These are phyloP conservation scores for Ophonus ardosiacus DNA, from an alignment of 2,888 invertebrate species.

Conservation along the genomic window DNA sequence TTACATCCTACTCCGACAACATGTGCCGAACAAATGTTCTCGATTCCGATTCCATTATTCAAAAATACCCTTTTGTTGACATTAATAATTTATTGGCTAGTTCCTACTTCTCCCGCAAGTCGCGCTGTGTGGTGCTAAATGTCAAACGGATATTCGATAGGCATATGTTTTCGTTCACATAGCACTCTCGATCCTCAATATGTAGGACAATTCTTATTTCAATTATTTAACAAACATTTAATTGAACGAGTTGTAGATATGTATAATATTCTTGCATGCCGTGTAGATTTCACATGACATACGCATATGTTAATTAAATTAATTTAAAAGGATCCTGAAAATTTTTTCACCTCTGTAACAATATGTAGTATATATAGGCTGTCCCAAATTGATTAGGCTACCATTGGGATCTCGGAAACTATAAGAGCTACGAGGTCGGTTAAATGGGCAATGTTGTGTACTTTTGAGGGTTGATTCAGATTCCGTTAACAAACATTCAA, in stretches of 20 bases:
- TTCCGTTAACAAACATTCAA: too few species aligned
- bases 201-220: conserved; percentile 46
- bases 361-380: neutral
- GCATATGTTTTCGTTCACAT: conserved; percentile 37
- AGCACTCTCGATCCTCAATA: conserved; percentile 20
- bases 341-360: neutral
- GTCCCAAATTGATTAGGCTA: too few species aligned
- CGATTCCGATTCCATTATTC: neutral
- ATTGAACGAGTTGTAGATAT: neutral
- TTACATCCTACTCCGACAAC: neutral
- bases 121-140: conserved; percentile 26
- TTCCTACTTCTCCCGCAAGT: neutral
- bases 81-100: conserved; percentile 35
- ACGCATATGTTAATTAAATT: conserved; percentile 4
- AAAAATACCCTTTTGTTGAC: conserved; percentile 4
- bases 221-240: conserved; percentile 24
- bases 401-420: too few species aligned
- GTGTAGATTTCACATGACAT: neutral
- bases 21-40: conserved; percentile 8
- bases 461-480: too few species aligned
- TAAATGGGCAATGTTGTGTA: too few species aligned
- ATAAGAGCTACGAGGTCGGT: too few species aligned
- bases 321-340: neutral
- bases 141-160: conserved; percentile 3
- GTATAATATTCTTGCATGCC: neutral